Conservation (phyloP, 2,797 vertebrate species). For the Mus spretus region DNA sequence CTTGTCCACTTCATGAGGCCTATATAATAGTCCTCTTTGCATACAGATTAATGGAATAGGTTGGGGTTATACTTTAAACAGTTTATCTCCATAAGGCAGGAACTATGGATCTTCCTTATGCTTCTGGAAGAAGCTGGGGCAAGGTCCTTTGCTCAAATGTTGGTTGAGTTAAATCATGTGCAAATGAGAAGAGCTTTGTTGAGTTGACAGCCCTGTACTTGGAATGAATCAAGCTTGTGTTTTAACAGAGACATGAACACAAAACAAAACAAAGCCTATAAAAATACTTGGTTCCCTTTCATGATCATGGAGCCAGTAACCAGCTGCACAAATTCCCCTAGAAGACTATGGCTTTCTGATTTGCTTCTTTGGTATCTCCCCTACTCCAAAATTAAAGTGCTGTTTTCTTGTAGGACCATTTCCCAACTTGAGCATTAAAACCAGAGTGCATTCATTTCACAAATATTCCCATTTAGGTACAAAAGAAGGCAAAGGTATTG, state of each 20-base stretch:
- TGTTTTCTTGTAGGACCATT: background rate
- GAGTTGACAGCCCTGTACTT: conserved; percentile 4
- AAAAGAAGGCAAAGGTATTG: background rate
- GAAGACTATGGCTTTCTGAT: background rate
- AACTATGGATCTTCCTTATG: background rate
- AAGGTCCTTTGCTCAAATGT: background rate
- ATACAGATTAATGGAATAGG: background rate
- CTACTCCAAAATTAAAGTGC: background rate
- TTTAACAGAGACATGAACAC: conserved; percentile 41
- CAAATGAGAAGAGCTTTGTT: background rate
- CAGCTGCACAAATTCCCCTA: background rate
- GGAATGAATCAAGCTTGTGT: background rate
- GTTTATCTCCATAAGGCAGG: background rate
- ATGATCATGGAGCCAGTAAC: background rate
- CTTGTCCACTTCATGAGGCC: background rate
- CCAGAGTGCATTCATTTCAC: background rate
- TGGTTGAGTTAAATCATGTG: conserved; percentile 6
- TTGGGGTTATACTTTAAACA: background rate
- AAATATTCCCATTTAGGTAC: background rate
- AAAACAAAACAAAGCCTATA: background rate
- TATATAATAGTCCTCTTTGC: background rate
- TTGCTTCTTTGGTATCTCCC: conserved; percentile 10
- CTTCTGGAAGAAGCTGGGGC: background rate
- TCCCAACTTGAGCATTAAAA: background rate
- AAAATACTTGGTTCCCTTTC: background rate